Percentiles rank a stretch among this genome's conserved stretches.
Conservation (phyloP, 2,888 invertebrate species). For the Sinohyriopsis cumingii region DNA sequence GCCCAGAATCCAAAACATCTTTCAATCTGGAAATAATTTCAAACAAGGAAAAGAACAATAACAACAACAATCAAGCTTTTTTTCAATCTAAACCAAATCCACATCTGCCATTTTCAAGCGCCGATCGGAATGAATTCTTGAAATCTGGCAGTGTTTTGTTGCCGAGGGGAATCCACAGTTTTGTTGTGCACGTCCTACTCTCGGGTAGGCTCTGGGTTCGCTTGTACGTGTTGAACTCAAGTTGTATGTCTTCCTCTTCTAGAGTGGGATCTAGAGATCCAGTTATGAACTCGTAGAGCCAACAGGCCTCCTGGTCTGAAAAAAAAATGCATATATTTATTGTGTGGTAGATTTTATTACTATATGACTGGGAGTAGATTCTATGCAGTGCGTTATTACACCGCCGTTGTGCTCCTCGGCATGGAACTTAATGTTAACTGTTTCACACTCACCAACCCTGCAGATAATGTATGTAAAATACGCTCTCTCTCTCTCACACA, state of each 20-base stretch:
- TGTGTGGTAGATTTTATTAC: neutral
- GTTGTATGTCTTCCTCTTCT: conserved; percentile 17
- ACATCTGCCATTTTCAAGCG: conserved; percentile 18
- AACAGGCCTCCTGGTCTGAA: conserved; percentile 30
- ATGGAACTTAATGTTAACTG: neutral
- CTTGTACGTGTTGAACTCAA: conserved; percentile 27
- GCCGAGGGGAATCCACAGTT: conserved; percentile 28
- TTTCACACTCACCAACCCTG: no score
- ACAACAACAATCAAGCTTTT: no score
- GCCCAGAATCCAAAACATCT: no score
- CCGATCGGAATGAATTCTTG: conserved; percentile 23
- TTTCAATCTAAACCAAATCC: conserved; percentile 18
- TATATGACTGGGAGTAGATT: no score
- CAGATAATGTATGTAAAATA: no score
- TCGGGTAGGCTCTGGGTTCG: conserved; percentile 20
- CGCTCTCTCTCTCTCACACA: no score
- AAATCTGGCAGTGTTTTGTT: conserved; percentile 24
- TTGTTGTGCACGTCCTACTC: conserved; percentile 22
- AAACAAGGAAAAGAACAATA: no score
- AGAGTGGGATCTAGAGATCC: conserved; percentile 33
- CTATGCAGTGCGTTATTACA: no score
- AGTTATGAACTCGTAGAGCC: conserved; percentile 33
- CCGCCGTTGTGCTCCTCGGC: neutral
- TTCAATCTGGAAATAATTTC: no score
- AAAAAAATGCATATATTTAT: neutral